Conservation (phyloP, 1,140 invertebrate species). For the Propsilocerus akamusi region DNA sequence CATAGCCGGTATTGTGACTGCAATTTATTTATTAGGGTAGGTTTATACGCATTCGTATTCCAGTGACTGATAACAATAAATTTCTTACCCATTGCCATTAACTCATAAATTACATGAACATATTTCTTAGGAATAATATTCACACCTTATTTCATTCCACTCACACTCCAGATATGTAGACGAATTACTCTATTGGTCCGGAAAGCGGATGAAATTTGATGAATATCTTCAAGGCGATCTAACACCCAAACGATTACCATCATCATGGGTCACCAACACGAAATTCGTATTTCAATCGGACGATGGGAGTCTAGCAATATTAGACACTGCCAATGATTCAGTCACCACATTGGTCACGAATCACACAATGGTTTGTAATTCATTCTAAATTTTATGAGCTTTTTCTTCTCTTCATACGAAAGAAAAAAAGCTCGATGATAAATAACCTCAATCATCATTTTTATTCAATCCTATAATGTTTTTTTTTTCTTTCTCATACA, state of each 20-base stretch:
- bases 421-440: neutral
- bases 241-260: constrained; percentile 47
- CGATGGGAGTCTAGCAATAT: constrained; percentile 55
- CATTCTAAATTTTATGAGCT: neutral
- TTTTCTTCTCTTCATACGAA: neutral
- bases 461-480: neutral
- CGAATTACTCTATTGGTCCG: constrained; percentile 69
- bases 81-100: too few relatives aligned
- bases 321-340: constrained; percentile 54
- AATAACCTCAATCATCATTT: neutral
- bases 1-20: constrained; percentile 64
- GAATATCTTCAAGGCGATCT: constrained; percentile 61
- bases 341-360: constrained; percentile 61
- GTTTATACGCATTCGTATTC: constrained; percentile 12
- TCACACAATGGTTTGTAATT: constrained; percentile 50
- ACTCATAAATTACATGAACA: too few relatives aligned
- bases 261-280: constrained; percentile 54
- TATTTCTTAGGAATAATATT: too few relatives aligned
- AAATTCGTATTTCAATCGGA: constrained; percentile 70
- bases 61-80: too few relatives aligned
- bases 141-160: neutral
- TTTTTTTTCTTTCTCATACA: constrained; percentile 19
- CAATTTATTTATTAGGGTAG: constrained; percentile 65
- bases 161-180: constrained; percentile 47
- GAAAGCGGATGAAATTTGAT: constrained; percentile 57